A percentile compares a stretch with the other conserved stretches of the same genome.
Conservation (phyloP, 1,140 invertebrate genomes). For the Arion vulgaris region DNA sequence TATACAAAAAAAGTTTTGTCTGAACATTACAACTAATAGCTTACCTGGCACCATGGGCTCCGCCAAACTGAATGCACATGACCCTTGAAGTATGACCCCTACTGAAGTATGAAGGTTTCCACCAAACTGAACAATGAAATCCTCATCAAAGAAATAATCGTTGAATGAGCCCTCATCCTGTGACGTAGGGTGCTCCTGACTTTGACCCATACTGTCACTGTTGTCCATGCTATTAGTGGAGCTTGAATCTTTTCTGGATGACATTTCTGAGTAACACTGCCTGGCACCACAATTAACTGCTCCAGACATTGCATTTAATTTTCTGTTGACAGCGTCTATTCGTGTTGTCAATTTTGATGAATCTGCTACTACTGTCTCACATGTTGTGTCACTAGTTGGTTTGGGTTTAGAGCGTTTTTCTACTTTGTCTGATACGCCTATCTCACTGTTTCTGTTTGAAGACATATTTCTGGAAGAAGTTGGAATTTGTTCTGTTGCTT, state of each 20-base stretch:
- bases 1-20: no score
- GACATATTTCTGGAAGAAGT: neutral
- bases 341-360: neutral
- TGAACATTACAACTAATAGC: no score
- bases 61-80: conserved; percentile 33
- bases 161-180: conserved; percentile 53
- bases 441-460: neutral
- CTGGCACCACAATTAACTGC: neutral
- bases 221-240: conserved; percentile 31
- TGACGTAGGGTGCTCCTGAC: conserved; percentile 24
- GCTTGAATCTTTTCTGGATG: neutral
- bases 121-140: conserved; percentile 68
- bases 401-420: neutral
- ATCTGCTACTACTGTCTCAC: neutral
- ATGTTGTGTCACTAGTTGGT: neutral
- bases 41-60: conserved; percentile 26
- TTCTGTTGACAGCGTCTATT: neutral
- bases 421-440: neutral
- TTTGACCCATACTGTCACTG: conserved; percentile 30
- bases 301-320: neutral
- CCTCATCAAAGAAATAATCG: conserved; percentile 69
- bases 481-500: neutral
- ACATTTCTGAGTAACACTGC: neutral
- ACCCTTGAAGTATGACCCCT: conserved; percentile 38
- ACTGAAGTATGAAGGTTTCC: conserved; percentile 54